Evolutionary conservation across 1,140 invertebrate genomes (phyloP).

Genomic region (Nephila pilipes): DNA sequence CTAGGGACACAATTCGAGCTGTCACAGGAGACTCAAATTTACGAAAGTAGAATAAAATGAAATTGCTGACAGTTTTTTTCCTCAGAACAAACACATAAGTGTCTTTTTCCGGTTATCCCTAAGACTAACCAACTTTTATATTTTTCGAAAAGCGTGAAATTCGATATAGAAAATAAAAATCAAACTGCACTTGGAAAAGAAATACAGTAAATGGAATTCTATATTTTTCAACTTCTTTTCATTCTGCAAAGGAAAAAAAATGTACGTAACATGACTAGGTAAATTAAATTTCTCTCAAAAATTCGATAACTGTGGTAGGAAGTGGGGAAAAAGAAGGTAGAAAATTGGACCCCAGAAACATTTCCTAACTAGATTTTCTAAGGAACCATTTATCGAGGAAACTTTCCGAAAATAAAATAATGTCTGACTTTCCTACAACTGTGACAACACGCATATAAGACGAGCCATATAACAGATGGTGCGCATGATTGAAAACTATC

Average conservation of each 20-base stretch:
- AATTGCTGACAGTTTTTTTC: background rate
- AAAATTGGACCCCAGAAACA: slow-evolving; percentile 60
- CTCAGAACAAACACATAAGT: slow-evolving; percentile 27
- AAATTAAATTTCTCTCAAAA: slow-evolving; percentile 62
- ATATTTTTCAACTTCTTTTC: slow-evolving; percentile 26
- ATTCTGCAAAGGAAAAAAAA: background rate
- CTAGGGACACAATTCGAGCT: background rate
- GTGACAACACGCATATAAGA: background rate
- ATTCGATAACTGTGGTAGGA: slow-evolving; percentile 31
- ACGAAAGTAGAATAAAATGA: background rate
- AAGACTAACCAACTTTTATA: slow-evolving; percentile 20
- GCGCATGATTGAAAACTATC: slow-evolving; percentile 39
- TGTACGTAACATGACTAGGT: background rate
- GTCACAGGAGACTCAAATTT: background rate
- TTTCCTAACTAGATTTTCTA: slow-evolving; percentile 55
- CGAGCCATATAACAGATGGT: background rate
- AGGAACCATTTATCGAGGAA: slow-evolving; percentile 33
- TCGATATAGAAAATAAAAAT: slow-evolving; percentile 46
- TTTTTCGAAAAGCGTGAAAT: slow-evolving; percentile 5
- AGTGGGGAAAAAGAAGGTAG: background rate
- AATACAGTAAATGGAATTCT: slow-evolving; percentile 18
- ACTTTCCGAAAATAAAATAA: slow-evolving; percentile 47
- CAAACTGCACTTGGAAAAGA: slow-evolving; percentile 14
- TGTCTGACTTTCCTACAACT: background rate
- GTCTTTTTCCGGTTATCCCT: slow-evolving; percentile 22